Evolutionary conservation across 2,888 invertebrate genomes (phyloP).

Genomic region (Deilephila porcellus): DNA sequence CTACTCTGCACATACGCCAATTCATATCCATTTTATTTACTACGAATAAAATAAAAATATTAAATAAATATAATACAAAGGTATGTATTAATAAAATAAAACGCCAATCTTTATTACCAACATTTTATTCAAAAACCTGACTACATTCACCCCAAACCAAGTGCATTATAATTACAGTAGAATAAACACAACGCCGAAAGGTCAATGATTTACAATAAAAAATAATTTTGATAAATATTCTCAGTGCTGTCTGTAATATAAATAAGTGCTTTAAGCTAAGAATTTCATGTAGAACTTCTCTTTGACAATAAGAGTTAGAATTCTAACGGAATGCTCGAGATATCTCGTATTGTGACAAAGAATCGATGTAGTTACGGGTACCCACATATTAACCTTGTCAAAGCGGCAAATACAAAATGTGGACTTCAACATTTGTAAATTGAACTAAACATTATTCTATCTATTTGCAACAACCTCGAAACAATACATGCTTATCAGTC

Average conservation of each 20-base stretch:
- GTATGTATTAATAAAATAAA: conserved; percentile 40
- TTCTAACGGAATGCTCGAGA: conserved; percentile 11
- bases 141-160: conserved; percentile 83
- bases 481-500: conserved; percentile 49
- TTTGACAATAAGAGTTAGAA: not conserved
- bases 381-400: not conserved
- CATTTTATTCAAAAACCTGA: conserved; percentile 76
- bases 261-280: not conserved
- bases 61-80: not conserved
- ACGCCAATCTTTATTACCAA: conserved; percentile 51
- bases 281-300: not conserved
- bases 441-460: conserved; percentile 21
- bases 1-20: too few relatives aligned
- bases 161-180: conserved; percentile 68
- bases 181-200: conserved; percentile 56
- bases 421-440: conserved; percentile 37
- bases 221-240: conserved; percentile 16
- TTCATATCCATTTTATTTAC: too few relatives aligned
- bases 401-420: conserved; percentile 25
- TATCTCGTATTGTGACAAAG: conserved; percentile 1
- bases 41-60: too few relatives aligned
- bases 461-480: conserved; percentile 30
- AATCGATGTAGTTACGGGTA: not conserved
- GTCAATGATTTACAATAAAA: conserved; percentile 40
- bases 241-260: not conserved